Base-by-base conservation (phyloP, 2,797 vertebrate genomes). In the Pogoniulus pusillus region DNA sequence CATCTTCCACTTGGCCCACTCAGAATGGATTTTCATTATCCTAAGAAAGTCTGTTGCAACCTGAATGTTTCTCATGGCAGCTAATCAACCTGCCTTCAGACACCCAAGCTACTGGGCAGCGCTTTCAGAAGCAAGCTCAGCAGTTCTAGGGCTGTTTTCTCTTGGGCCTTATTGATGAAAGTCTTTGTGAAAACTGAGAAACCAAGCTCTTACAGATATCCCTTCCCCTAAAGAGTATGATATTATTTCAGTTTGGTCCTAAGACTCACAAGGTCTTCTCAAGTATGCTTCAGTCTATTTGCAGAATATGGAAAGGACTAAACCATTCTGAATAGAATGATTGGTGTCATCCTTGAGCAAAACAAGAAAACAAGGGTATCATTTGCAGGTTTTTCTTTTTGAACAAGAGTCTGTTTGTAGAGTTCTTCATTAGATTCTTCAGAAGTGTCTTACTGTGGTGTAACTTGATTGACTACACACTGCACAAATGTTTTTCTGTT, bases 151-250 rank as follows among this genome's bases (percentile, higher is more conserved):
- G 7, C n/a, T 90, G 8, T 63, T 88, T 90, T 58, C 27, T 82
- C 10, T 64, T 1, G 2, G n/a, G 16, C 17, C 8, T 7, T 60
- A 34, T 29, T 29, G 12, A 35, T 68, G 24, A 22, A 82, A 85
- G 8, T 30, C 16, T 29, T 5, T 68, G 49, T 29, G 43, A 49
- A 86, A 64, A 27, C 47, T 22, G 35, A 58, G 59, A 75, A 64
- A 49, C 11, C 12, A 24, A 57, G 3, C 35, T 72, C 32, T 57
- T 64, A 30, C 4, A 64, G 34, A 16, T 53, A 60, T 4, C 6
- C 4, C 2, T 2, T 7, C 4, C 45, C 13, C 12, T 3, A 10
- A 22, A 30, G 6, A 43, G 43, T 32, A n/a, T 23, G 6, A 6
- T 54, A 8, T 10, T 37, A 37, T 62, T 75, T 70, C 55, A 84